Percentiles rank a stretch among this genome's conserved stretches.
Evolutionary conservation across 1,140 invertebrate genomes (phyloP).

Genomic region (Pseudomyrmex sp.): DNA sequence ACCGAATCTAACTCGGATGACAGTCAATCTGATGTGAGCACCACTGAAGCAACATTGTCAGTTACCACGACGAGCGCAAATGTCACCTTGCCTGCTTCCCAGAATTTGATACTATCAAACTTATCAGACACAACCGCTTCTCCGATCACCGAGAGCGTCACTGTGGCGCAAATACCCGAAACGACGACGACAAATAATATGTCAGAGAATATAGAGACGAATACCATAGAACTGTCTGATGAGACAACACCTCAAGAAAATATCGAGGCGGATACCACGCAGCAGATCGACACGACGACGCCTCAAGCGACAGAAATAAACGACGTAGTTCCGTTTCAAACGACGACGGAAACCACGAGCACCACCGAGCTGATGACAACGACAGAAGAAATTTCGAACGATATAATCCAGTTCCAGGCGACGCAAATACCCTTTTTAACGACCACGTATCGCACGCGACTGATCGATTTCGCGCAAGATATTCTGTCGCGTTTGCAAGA

Average conservation of each 20-base stretch:
- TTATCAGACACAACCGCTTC: neutral
- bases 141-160: slow-evolving; percentile 11
- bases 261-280: neutral
- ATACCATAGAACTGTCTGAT: slow-evolving; percentile 46
- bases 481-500: slow-evolving; percentile 58
- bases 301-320: neutral
- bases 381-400: slow-evolving; percentile 41
- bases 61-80: slow-evolving; percentile 8
- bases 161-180: neutral
- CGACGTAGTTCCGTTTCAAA: neutral
- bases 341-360: neutral
- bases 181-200: slow-evolving; percentile 18
- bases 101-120: slow-evolving; percentile 18
- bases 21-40: neutral
- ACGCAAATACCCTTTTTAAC: slow-evolving; percentile 36
- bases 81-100: neutral
- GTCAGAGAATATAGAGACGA: slow-evolving; percentile 46
- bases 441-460: slow-evolving; percentile 39
- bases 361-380: slow-evolving; percentile 8
- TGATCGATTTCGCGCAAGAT: slow-evolving; percentile 67
- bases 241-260: neutral
- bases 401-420: slow-evolving; percentile 32
- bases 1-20: neutral
- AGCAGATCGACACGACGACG: neutral
- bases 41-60: neutral